phyloP scores from a whole-genome alignment of 1,140 invertebrate species.

The Trichoplusia ni region DNA sequence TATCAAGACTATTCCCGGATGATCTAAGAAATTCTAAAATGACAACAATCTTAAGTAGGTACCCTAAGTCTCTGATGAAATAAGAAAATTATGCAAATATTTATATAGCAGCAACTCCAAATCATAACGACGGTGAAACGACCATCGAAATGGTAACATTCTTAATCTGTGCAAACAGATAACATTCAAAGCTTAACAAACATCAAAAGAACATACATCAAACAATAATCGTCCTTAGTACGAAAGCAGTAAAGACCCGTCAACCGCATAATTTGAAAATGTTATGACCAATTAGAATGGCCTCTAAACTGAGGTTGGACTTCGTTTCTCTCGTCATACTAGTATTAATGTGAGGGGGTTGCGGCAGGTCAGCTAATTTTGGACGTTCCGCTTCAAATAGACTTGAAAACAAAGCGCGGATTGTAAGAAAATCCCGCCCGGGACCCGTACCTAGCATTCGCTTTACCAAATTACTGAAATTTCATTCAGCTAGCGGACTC shows the following conservation, averaged over 20 bases:
- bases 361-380: constrained; percentile 44
- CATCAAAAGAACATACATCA: constrained; percentile 22
- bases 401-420: constrained; percentile 74
- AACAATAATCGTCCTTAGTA: constrained; percentile 45
- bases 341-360: constrained; percentile 12
- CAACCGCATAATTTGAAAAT: constrained; percentile 42
- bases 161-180: constrained; percentile 55
- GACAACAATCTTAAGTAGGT: not conserved
- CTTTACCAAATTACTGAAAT: constrained; percentile 79
- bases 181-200: constrained; percentile 37
- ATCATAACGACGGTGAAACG: constrained; percentile 28
- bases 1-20: too few relatives aligned
- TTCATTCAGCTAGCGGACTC: constrained; percentile 76
- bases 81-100: constrained; percentile 28
- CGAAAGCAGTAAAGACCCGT: constrained; percentile 32
- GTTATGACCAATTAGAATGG: constrained; percentile 45
- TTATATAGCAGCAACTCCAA: constrained; percentile 18
- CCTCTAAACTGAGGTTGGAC: constrained; percentile 32
- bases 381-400: constrained; percentile 58
- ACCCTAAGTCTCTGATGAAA: constrained; percentile 23
- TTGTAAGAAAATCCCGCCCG: constrained; percentile 73
- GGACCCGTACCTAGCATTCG: constrained; percentile 76
- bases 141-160: constrained; percentile 44
- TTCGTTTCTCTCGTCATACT: constrained; percentile 23
- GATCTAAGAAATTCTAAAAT: constrained; percentile 7